Base-by-base conservation (phyloP, 2,797 vertebrate species). In the Acrossocheilus wenchowensis region DNA sequence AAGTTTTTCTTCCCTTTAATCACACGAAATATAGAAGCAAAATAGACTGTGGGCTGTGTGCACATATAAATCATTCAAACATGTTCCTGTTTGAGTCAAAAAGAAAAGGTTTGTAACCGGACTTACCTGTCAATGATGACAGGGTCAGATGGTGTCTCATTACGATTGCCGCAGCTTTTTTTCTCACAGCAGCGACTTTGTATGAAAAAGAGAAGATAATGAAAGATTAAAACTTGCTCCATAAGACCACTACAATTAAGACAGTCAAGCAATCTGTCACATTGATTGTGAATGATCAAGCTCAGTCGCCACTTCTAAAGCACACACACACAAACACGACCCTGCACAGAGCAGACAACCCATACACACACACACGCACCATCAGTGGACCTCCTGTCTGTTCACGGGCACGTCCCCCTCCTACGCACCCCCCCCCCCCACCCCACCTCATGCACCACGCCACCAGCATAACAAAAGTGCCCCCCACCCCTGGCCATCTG, bases 401-500 rank as follows among this genome's bases (percentile, higher is more conserved):
- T 36, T 39, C 82, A 75, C 6, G 71, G 77, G 93, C 93, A 92
- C 91, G 92, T 92, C 93, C 92, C 92, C 92, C 91, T 92, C 85
- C 71, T 66, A 62, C 1, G 1, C 60, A 12, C 60, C 14, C 23
- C 77, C 30, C 80, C 81, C 88, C 12, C 72, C 78, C n/a, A n/a
- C n/a, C n/a, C 91, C 91, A 89, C 72, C 77, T 80, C 75, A 85
- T 89, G 79, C 87, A 68, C 90, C 92, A 95, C 97, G 96, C 97
- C 96, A 94, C 93, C 97, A 97, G 97, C 97, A 98, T 99, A 98
- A 99, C 98, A 99, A 99, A 99, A 98, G 98, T 99, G 97, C 96
- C 96, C 90, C 97, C 97, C 45, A 97, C 97, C 98, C 97, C 96
- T 93, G 96, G 96, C 98, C 98, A 98, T 98, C 98, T 99, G 97